Evolutionary conservation across 2,888 invertebrate species (phyloP), one percentile per base, ranked within the genome.

Genomic region (Pandemis cinnamomeana): DNA sequence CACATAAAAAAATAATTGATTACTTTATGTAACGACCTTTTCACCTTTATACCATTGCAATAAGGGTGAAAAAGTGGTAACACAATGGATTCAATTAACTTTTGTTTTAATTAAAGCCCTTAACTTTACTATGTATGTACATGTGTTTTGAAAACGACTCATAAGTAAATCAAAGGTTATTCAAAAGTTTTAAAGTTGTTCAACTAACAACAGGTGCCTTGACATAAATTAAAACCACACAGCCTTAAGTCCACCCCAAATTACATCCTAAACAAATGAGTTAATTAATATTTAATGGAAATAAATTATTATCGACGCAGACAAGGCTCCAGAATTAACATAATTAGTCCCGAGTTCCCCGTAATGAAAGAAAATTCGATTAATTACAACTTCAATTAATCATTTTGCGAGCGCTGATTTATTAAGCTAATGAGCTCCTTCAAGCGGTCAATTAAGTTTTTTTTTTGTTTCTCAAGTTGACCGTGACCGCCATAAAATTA

Each of bases 351-450:
- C 46, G 11, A 64, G 48, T 51, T 53, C 51, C 53, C 11, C 8
- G 64, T 69, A 69, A 73, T 73, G 58, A 72, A 68, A 15, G 62
- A 73, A 69, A 70, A 70, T 64, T 73, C 60, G 64, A 73, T 73
- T 69, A 73, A 60, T 66, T 58, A 68, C 13, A 60, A 60, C 69
- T 60, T 60, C 55, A 51, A 73, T 69, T 72, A 53, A 72, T 72
- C 63, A 72, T 63, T 41, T 55, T 46, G 15, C 62, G 58, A 20
- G 58, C 58, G 20, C 15, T 48, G 15, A 41, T 60, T 61, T 61
- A 61, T 61, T 36, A 58, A 58, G 48, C 66, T 60, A 48, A 66
- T 11, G 27, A 48, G 46, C 27, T 42, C 7, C 44, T 68, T 68
- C n/a, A 60, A 44, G 13, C 44, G 55, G 20, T 27, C 53, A 67